These are phyloP conservation scores for Wasmannia auropunctata DNA, from an alignment of 1,140 invertebrate species.

Conservation along the genomic window DNA sequence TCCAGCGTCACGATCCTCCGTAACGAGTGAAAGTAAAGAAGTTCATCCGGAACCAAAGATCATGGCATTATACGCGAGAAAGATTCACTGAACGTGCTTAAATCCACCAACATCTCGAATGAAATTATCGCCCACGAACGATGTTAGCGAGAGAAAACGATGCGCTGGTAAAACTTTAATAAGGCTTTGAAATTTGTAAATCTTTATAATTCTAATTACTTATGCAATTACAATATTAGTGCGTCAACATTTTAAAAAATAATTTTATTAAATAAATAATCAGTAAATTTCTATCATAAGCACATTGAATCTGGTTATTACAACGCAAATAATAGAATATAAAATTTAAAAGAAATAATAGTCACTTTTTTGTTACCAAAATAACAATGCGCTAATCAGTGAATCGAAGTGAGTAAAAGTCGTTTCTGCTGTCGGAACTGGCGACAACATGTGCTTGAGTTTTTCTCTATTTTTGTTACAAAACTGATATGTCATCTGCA, in stretches of 20 bases:
- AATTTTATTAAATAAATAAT: neutral
- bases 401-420: no score
- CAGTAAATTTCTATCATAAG: neutral
- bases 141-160: constrained; percentile 62
- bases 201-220: neutral
- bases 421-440: no score
- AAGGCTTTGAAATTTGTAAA: neutral
- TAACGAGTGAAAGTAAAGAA: constrained; percentile 82
- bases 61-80: constrained; percentile 53
- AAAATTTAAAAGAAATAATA: no score
- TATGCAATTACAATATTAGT: neutral
- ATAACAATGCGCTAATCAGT: no score
- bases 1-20: constrained; percentile 76
- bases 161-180: neutral
- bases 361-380: no score
- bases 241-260: neutral
- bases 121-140: constrained; percentile 33
- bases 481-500: no score
- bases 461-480: no score
- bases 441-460: no score
- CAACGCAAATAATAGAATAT: no score
- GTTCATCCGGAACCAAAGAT: constrained; percentile 77
- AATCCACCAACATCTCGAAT: constrained; percentile 53
- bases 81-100: constrained; percentile 17
- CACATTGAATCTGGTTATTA: no score